Evolutionary conservation across 2,113 vertebrate genomes (phyloP), one percentile per base, ranked within the genome.

Genomic region (Rutilus rutilus): DNA sequence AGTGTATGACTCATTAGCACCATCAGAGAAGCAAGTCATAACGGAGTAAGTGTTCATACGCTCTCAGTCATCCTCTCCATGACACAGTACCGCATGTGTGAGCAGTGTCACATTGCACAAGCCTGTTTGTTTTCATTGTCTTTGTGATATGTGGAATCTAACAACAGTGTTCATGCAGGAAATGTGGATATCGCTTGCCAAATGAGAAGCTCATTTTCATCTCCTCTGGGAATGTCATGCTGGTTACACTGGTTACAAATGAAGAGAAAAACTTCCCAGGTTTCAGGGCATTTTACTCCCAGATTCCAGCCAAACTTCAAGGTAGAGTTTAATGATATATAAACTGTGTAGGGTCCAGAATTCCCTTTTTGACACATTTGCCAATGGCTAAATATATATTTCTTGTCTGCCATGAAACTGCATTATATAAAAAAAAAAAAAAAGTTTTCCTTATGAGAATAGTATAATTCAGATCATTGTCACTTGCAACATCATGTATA

Each of bases 201-300:
- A 95, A 93, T 1, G 94, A 95, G 87, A 96, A 96, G 6, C 89
- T 98, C 89, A 96, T 95, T 89, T 97, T 97, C 92, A 81, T 97
- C 82, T 98, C 97, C 42, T 99, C 98, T 54, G 95, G 96, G 90
- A 98, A 97, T 0, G 96, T 99, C 86, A 94, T 99, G 95, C 91
- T 99, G 1, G 76, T 99, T 87, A 95, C 93, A 0, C 76, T 99
- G 90, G 89, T 97, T 79, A 97, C 97, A 87, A 95, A 94, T 47
- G 92, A 94, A 0, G 92, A 95, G 14, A 96, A 94, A 45, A 95
- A 97, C 84, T 96, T 96, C 79, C 96, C 96, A 0, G 97, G 98
- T 7, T 98, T 99, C 90, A 95, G 94, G 65, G 98, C 97, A 0
- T 87, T 89, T 54, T 97, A 96, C 93, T 96, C 94, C 47, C 97